Conservation (phyloP, 2,797 vertebrate genomes). For the Selene dorsalis region DNA sequence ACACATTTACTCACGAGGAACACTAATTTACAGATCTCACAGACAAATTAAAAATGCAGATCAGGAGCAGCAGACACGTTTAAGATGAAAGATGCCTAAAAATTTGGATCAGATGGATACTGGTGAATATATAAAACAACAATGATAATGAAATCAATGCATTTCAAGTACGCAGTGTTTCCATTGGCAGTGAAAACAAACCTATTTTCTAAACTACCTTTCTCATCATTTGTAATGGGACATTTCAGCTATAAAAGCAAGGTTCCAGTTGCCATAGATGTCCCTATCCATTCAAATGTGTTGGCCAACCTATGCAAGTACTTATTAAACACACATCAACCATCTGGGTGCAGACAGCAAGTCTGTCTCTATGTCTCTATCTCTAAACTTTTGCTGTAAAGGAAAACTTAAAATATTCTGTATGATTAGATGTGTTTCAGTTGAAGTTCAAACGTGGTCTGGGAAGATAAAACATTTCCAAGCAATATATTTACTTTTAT, state of each 20-base stretch:
- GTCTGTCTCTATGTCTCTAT: neutral
- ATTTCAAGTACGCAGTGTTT: neutral
- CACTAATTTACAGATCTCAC: neutral
- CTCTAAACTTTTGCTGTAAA: neutral
- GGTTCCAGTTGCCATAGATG: slow-evolving; percentile 13
- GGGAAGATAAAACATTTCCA: too few relatives aligned
- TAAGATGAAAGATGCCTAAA: neutral
- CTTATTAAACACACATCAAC: slow-evolving; percentile 32
- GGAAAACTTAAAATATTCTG: too few relatives aligned
- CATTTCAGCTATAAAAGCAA: slow-evolving; percentile 6
- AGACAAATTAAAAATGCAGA: neutral
- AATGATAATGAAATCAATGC: neutral
- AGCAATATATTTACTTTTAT: neutral
- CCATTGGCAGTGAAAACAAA: slow-evolving; percentile 1
- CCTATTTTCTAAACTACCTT: slow-evolving; percentile 4
- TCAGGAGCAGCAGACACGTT: neutral
- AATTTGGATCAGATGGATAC: neutral
- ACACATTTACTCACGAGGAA: neutral
- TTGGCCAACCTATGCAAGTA: slow-evolving; percentile 29
- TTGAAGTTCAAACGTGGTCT: neutral
- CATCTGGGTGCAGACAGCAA: slow-evolving; percentile 38
- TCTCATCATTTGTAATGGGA: slow-evolving; percentile 14
- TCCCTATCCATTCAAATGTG: slow-evolving; percentile 25
- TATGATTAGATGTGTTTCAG: neutral
- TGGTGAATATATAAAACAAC: neutral